These are phyloP conservation scores for Burhinus oedicnemus DNA, from an alignment of 2,113 vertebrate genomes.

Conservation along the genomic window DNA sequence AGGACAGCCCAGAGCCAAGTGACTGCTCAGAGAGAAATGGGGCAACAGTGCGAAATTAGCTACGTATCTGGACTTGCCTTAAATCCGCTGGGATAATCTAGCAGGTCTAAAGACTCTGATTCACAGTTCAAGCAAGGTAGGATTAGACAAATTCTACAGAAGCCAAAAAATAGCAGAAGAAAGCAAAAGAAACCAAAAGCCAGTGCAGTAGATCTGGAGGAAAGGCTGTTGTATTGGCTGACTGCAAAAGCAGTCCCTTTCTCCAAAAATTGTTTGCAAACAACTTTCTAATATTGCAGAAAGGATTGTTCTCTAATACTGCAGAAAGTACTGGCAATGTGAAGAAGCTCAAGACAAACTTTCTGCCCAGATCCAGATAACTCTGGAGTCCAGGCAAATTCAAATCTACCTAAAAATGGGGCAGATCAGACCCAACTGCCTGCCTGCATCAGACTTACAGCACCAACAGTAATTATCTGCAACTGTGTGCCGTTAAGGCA, in stretches of 20 bases:
- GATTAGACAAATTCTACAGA: background rate
- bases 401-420: background rate
- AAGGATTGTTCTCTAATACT: background rate
- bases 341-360: background rate
- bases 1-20: background rate
- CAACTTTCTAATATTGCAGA: background rate
- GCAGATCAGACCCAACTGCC: background rate
- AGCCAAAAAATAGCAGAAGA: background rate
- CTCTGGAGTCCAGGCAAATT: background rate
- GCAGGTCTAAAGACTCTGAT: background rate
- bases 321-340: background rate
- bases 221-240: background rate
- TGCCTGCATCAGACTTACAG: background rate
- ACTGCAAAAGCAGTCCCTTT: background rate
- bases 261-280: background rate
- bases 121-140: background rate
- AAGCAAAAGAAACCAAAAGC: background rate
- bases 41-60: background rate
- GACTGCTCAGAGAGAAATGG: background rate
- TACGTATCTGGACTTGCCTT: background rate
- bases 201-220: background rate
- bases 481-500: background rate
- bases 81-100: background rate
- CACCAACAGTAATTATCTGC: background rate
- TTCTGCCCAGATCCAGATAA: background rate